phyloP scores from a whole-genome alignment of 2,888 invertebrate genomes.

The Parnassius mnemosyne region DNA sequence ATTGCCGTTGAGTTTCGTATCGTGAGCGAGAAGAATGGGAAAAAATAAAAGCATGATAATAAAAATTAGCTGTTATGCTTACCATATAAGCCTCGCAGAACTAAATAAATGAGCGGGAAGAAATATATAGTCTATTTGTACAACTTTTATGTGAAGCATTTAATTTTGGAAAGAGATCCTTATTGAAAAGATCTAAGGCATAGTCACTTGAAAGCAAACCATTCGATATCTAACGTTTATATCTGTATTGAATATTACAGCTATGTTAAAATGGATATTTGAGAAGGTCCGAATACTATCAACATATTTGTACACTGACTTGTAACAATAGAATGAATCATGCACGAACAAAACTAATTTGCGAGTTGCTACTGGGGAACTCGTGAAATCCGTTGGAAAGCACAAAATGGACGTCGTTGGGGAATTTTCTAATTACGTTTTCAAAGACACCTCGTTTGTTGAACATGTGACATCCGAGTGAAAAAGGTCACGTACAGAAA shows the following conservation, averaged over 20 bases:
- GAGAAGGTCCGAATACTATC: slow-evolving; percentile 13
- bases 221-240: too few relatives aligned
- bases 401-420: slow-evolving; percentile 64
- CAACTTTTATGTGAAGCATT: too few relatives aligned
- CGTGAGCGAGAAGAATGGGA: too few relatives aligned
- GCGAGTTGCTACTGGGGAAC: slow-evolving; percentile 43
- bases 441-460: slow-evolving; percentile 78
- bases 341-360: slow-evolving; percentile 68
- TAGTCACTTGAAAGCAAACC: not conserved
- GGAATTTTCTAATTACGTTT: slow-evolving; percentile 80
- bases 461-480: slow-evolving; percentile 73
- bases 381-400: slow-evolving; percentile 52
- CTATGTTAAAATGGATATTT: not conserved
- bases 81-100: too few relatives aligned
- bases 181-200: too few relatives aligned
- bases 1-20: too few relatives aligned
- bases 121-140: too few relatives aligned
- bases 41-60: too few relatives aligned
- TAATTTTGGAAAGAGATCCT: too few relatives aligned
- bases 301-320: slow-evolving; percentile 18
- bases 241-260: too few relatives aligned
- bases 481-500: slow-evolving; percentile 77
- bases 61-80: too few relatives aligned
- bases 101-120: too few relatives aligned
- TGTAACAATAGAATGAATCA: slow-evolving; percentile 33